phyloP scores from a whole-genome alignment of 1,140 invertebrate species.

The Proctacanthus coquilletti region DNA sequence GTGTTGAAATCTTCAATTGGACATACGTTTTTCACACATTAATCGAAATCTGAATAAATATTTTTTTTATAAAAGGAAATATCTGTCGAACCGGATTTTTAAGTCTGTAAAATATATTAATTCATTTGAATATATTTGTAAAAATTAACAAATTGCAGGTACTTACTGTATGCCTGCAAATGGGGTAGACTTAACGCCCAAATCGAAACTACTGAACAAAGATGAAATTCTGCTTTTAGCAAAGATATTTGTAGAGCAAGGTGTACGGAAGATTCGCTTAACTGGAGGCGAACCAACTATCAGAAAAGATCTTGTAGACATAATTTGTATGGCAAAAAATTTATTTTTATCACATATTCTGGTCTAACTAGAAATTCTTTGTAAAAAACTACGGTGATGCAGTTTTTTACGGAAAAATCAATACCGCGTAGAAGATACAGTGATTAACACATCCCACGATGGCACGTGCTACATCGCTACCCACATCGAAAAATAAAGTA shows the following conservation, averaged over 20 bases:
- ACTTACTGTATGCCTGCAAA: constrained; percentile 94
- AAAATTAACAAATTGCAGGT: constrained; percentile 36
- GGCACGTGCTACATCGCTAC: no score
- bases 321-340: constrained; percentile 45
- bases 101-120: constrained; percentile 9
- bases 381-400: no score
- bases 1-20: no score
- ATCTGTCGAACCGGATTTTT: constrained; percentile 3
- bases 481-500: no score
- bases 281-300: constrained; percentile 96
- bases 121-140: constrained; percentile 8
- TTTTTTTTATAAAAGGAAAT: constrained; percentile 2
- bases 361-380: no score
- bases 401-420: no score
- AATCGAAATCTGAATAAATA: neutral
- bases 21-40: no score
- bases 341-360: neutral
- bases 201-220: constrained; percentile 58
- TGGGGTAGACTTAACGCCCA: constrained; percentile 69
- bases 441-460: no score
- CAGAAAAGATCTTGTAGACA: constrained; percentile 67
- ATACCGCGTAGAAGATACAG: no score
- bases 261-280: constrained; percentile 82
- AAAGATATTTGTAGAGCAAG: constrained; percentile 72
- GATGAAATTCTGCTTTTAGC: constrained; percentile 71